A percentile compares a stretch with the other conserved stretches of the same genome.
Evolutionary conservation across 1,140 invertebrate genomes (phyloP).

Genomic region (Cardiocondyla obscurior): DNA sequence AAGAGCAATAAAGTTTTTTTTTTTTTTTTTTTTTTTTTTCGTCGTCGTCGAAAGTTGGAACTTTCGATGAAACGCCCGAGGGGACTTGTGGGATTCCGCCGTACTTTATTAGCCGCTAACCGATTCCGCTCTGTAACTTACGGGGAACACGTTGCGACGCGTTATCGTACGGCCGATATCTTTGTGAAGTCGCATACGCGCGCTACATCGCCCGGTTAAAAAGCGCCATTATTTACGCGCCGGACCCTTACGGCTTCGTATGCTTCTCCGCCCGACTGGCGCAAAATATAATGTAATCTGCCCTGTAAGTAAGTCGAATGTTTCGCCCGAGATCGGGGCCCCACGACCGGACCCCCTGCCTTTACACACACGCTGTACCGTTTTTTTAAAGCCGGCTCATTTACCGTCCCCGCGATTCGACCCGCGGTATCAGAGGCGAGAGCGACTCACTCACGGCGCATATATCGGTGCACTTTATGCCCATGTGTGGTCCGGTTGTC

Average conservation of each 20-base stretch:
- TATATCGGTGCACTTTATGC: conserved; percentile 51
- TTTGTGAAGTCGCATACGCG: neutral
- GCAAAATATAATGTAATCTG: conserved; percentile 55
- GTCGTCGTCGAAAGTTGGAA: neutral
- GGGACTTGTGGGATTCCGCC: neutral
- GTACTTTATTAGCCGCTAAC: conserved; percentile 29
- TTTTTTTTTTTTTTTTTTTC: no score
- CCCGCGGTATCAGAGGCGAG: conserved; percentile 45
- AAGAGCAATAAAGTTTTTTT: no score
- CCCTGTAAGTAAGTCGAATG: conserved; percentile 46
- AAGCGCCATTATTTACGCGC: conserved; percentile 46
- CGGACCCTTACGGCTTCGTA: conserved; percentile 1
- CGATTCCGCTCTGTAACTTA: conserved; percentile 30
- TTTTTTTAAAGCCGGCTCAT: conserved; percentile 41
- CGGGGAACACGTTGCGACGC: neutral
- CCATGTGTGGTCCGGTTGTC: conserved; percentile 52
- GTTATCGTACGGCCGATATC: conserved; percentile 28
- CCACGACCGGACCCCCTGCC: neutral
- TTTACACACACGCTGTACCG: neutral
- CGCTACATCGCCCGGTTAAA: conserved; percentile 27
- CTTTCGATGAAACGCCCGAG: neutral
- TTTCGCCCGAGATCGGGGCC: conserved; percentile 31
- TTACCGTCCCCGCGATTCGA: conserved; percentile 13
- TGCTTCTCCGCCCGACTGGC: neutral
- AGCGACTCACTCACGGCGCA: conserved; percentile 28